Conservation (phyloP, 2,888 invertebrate genomes). For the Saturnia japonica region DNA sequence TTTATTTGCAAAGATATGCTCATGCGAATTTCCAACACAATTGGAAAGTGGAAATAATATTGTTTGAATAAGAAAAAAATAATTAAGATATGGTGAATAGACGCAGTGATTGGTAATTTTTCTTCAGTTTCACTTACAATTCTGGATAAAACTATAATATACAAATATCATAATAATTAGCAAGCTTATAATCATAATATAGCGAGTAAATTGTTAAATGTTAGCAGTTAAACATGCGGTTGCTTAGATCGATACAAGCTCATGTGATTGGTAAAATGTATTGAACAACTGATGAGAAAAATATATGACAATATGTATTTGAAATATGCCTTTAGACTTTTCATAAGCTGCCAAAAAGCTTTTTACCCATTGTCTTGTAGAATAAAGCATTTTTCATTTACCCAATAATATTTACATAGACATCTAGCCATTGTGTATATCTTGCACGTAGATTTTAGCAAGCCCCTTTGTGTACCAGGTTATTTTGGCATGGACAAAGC, state of each 20-base stretch:
- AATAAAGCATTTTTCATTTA: too few relatives aligned
- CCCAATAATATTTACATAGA: not conserved
- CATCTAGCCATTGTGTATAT: not conserved
- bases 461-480: not conserved
- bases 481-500: not conserved
- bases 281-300: not conserved
- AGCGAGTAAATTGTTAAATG: not conserved
- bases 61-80: not conserved
- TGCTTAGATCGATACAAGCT: not conserved
- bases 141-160: not conserved
- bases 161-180: not conserved
- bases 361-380: not conserved
- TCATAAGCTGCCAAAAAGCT: too few relatives aligned
- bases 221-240: not conserved
- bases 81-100: not conserved
- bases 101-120: too few relatives aligned
- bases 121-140: not conserved
- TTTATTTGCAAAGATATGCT: not conserved
- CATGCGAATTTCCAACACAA: too few relatives aligned
- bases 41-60: not conserved
- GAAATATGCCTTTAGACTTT: not conserved
- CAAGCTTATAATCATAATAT: not conserved
- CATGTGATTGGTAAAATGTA: not conserved
- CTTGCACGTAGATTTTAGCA: not conserved
- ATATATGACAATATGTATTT: not conserved